Evolutionary conservation across 2,797 vertebrate genomes (phyloP), one percentile per base, ranked within the genome.

Genomic region (Labeo calbasu): DNA sequence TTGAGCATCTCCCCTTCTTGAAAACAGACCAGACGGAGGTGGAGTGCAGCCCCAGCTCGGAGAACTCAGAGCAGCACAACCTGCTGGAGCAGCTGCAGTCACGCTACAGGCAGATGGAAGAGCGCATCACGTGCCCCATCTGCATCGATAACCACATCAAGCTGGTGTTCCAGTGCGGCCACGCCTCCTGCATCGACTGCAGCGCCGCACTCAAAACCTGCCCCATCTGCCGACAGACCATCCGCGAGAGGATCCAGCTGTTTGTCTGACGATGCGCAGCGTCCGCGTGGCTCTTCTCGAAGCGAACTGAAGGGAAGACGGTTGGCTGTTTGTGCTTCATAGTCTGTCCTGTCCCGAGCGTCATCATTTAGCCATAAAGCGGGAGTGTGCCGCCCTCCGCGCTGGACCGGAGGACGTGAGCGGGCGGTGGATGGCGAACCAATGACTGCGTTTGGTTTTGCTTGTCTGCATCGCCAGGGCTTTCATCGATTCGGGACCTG

Each of bases 121-220:
- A 99, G 91, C 95, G 98, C 4, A 99, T 99, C 95, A 99, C 98
- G 87, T 99, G 98, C 88, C 98, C 98, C 23, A 98, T 99, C 92
- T 99, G 98, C 94, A 99, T 99, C 79, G 98, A 99, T 90, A 98
- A 96, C 94, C 97, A 99, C 91, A 99, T 99, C 94, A 97, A 97
- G 91, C 94, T 99, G 90, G 97, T 99, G 91, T 99, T 99, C 93
- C 98, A 99, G 94, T 99, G 98, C 0, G 98, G 98, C 70, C 98
- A 99, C 3, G 98, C 98, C 87, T 99, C 98, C 5, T 99, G 98
- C 93, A 95, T 97, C 0, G 96, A 97, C 87, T 99, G 98, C 93
- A 98, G 97, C 77, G 92, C 96, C 0, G 95, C 97, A 0, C 96
- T 99, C 43, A 96, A 95, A 66, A 95, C 97, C 73, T 99, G 98